A percentile compares a stretch with the other conserved stretches of the same genome.
phyloP scores from a whole-genome alignment of 2,797 vertebrate genomes.

The Phylloscopus collybita region DNA sequence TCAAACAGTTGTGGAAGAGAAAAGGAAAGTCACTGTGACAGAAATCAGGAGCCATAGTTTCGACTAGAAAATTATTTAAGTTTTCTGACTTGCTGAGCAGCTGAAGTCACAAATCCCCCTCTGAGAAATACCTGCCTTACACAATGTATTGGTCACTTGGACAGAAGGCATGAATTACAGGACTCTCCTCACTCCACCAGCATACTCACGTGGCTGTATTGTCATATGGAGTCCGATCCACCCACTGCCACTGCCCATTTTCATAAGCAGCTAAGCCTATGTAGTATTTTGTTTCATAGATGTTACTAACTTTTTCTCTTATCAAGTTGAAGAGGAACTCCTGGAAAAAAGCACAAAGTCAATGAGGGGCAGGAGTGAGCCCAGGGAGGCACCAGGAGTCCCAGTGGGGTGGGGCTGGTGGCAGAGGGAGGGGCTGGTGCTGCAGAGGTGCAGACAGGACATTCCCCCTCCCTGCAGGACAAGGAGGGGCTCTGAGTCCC shows the following conservation, averaged over 20 bases:
- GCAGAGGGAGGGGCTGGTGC: neutral
- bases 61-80: neutral
- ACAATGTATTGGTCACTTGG: neutral
- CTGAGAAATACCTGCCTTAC: neutral
- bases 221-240: slow-evolving; percentile 64
- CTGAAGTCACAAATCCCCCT: neutral
- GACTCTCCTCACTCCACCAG: neutral
- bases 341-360: slow-evolving; percentile 32
- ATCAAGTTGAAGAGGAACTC: slow-evolving; percentile 50
- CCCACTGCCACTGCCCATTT: slow-evolving; percentile 67
- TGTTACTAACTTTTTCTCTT: neutral
- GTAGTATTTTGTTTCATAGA: slow-evolving; percentile 43
- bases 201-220: slow-evolving; percentile 35
- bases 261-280: slow-evolving; percentile 61
- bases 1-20: neutral
- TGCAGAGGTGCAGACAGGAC: neutral
- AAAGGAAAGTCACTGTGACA: neutral
- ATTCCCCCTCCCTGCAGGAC: neutral
- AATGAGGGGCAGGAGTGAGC: neutral
- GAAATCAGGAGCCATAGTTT: neutral
- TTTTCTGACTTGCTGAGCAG: neutral
- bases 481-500: neutral
- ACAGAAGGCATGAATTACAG: neutral
- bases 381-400: neutral
- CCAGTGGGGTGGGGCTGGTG: neutral